These are phyloP conservation scores for Cistogaster globosa DNA, from an alignment of 2,888 invertebrate genomes.

Conservation along the genomic window DNA sequence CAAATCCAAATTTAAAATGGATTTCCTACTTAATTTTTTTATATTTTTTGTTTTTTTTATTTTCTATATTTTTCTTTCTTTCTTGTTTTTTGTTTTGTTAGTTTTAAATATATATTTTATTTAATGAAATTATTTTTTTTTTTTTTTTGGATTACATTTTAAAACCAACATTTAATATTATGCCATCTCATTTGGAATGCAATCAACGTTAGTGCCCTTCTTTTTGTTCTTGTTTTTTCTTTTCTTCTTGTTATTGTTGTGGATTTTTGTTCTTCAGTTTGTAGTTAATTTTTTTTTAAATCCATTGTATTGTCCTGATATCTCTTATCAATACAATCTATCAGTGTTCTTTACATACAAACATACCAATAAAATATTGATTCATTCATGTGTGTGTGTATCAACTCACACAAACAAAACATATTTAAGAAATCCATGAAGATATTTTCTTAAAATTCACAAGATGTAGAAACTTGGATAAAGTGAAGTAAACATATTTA, in stretches of 20 bases:
- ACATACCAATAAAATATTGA: conserved; percentile 42
- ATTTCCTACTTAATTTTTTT: conserved; percentile 5
- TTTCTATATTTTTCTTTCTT: no score
- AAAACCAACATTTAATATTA: conserved; percentile 63
- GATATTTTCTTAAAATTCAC: conserved; percentile 52
- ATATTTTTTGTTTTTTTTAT: background rate
- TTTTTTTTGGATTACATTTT: conserved; percentile 47
- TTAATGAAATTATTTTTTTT: background rate
- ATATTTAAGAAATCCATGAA: conserved; percentile 40
- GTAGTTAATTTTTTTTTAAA: conserved; percentile 63
- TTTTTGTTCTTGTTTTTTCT: conserved; percentile 1
- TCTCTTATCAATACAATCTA: conserved; percentile 70
- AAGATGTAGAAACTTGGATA: conserved; percentile 25
- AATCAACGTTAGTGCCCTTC: conserved; percentile 70
- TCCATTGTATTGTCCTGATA: conserved; percentile 65
- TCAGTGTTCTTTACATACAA: conserved; percentile 54
- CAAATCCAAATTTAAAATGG: background rate
- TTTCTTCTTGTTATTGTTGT: background rate
- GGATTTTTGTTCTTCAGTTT: conserved; percentile 29
- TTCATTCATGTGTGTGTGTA: background rate
- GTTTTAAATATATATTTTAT: background rate
- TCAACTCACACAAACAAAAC: conserved; percentile 15
- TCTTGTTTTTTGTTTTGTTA: background rate
- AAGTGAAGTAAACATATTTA: conserved; percentile 31
- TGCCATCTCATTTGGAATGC: conserved; percentile 70